Conservation (phyloP, 2,888 invertebrate genomes). For the Acrobasis repandana region DNA sequence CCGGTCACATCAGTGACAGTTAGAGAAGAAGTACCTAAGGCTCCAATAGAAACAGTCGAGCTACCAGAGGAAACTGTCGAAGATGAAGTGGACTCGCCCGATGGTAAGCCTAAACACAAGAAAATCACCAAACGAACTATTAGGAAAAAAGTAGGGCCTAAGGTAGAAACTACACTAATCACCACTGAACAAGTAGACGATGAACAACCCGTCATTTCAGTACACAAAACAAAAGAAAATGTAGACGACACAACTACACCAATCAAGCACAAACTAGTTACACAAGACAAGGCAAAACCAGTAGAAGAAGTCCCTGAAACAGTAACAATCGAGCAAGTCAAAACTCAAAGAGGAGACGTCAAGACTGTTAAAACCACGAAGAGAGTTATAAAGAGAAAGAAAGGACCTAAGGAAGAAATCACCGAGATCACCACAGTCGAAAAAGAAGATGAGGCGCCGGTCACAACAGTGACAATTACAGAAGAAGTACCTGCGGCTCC, state of each 20-base stretch:
- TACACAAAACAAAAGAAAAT: conserved; percentile 33
- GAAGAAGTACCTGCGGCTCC: background rate
- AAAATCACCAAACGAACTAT: no score
- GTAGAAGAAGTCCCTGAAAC: conserved; percentile 46
- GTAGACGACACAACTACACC: conserved; percentile 32
- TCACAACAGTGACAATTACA: conserved; percentile 4
- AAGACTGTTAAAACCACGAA: conserved; percentile 35
- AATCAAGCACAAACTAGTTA: conserved; percentile 28
- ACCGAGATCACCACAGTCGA: conserved; percentile 18
- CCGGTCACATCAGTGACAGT: conserved; percentile 33
- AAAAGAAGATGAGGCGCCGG: conserved; percentile 14
- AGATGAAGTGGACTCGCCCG: conserved; percentile 49
- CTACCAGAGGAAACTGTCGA: conserved; percentile 44
- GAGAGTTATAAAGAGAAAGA: conserved; percentile 40
- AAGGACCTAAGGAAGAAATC: conserved; percentile 37
- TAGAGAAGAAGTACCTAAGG: background rate
- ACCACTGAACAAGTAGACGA: conserved; percentile 49
- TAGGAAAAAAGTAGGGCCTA: conserved; percentile 26
- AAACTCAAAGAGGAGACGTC: conserved; percentile 51
- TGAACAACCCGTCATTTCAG: conserved; percentile 30
- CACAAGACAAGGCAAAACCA: conserved; percentile 41
- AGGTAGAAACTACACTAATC: conserved; percentile 34
- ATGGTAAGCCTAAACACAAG: conserved; percentile 46
- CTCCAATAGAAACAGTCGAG: conserved; percentile 31
- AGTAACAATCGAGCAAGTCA: conserved; percentile 57